Evolutionary conservation across 1,140 invertebrate species (phyloP).

Genomic region (Bombus terrestris): DNA sequence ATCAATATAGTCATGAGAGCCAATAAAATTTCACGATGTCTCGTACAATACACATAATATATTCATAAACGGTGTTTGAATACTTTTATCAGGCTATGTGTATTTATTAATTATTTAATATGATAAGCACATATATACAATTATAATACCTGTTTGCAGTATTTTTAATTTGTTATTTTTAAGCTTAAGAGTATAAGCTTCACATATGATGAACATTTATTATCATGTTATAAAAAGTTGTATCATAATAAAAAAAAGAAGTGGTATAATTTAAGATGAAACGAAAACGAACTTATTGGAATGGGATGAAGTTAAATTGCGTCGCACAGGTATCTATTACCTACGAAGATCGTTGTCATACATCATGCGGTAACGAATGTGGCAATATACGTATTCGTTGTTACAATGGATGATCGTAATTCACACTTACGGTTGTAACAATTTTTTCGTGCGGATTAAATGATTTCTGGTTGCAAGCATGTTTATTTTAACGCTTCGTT

Average conservation of each 20-base stretch:
- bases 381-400: not conserved
- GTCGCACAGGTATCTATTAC: not conserved
- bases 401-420: not conserved
- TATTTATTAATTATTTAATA: not conserved
- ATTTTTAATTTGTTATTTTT: not conserved
- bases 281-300: not conserved
- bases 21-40: too few species aligned
- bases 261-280: not conserved
- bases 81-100: too few species aligned
- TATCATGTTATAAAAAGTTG: not conserved
- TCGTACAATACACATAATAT: too few species aligned
- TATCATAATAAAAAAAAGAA: not conserved
- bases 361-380: not conserved
- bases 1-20: too few species aligned
- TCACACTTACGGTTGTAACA: not conserved
- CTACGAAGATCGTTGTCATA: not conserved
- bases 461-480: slow-evolving; percentile 36
- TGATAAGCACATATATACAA: slow-evolving; percentile 5
- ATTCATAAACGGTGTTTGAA: too few species aligned
- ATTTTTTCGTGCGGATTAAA: not conserved
- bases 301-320: not conserved
- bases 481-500: not conserved
- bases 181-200: not conserved
- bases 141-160: not conserved
- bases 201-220: not conserved